phyloP scores from a whole-genome alignment of 2,113 vertebrate species.

The Rhadina sibilatrix region DNA sequence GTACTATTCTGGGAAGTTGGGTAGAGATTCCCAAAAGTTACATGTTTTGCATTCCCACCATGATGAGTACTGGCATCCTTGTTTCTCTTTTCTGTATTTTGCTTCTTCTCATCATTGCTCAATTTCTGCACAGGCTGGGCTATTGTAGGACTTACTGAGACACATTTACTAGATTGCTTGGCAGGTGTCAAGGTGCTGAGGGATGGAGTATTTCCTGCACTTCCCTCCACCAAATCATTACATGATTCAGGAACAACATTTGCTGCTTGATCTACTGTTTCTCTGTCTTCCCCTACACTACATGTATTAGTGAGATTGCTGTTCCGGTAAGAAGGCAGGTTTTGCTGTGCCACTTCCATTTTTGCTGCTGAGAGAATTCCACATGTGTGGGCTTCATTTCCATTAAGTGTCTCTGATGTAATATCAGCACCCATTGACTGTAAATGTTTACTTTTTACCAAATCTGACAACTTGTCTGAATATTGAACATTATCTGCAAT shows the following conservation, averaged over 20 bases:
- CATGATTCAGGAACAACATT: background rate
- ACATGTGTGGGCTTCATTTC: background rate
- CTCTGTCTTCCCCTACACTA: background rate
- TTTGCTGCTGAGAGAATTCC: background rate
- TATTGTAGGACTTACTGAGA: background rate
- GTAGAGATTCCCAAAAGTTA: constrained; percentile 60
- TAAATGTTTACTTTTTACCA: background rate
- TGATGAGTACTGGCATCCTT: background rate
- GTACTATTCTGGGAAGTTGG: background rate
- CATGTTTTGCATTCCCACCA: constrained; percentile 54
- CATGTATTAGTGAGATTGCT: background rate
- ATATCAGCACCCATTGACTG: background rate
- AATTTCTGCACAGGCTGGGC: background rate
- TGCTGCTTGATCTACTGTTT: background rate
- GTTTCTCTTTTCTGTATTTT: background rate
- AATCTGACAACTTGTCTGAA: background rate
- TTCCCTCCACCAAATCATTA: background rate
- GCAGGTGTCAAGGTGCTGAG: background rate
- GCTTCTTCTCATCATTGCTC: background rate
- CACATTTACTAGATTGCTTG: background rate
- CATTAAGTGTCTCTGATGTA: background rate
- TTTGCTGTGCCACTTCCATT: background rate
- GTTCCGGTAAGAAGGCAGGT: background rate
- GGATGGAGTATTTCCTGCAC: background rate
- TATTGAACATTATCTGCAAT: background rate